Percentiles rank a stretch among this genome's conserved stretches.
Evolutionary conservation across 2,113 vertebrate genomes (phyloP).

Genomic region (Plotosus lineatus): DNA sequence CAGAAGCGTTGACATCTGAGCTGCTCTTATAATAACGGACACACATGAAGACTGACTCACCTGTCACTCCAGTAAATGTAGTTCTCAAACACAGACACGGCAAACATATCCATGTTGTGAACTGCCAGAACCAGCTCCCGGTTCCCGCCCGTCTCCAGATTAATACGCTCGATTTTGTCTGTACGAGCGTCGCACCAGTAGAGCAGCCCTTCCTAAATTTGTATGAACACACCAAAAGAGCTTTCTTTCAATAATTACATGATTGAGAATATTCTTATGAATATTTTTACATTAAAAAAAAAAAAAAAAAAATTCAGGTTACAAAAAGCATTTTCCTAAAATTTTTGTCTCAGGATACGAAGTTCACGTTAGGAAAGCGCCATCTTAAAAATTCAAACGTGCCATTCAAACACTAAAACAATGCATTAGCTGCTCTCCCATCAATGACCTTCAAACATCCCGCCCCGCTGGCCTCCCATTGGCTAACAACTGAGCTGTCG

Average conservation of each 20-base stretch:
- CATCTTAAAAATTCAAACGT: too few species aligned
- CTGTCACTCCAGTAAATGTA: conserved; percentile 98
- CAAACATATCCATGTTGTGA: conserved; percentile 99
- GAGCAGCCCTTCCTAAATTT: conserved; percentile 82
- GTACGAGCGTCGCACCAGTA: conserved; percentile 97
- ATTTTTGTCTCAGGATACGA: too few species aligned
- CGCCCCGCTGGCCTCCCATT: too few species aligned
- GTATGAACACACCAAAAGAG: not conserved
- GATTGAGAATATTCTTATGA: not conserved
- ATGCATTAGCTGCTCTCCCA: too few species aligned
- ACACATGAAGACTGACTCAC: conserved; percentile 60
- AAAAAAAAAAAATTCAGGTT: too few species aligned
- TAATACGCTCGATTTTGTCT: conserved; percentile 92
- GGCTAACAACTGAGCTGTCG: too few species aligned
- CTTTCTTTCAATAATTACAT: not conserved
- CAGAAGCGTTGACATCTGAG: not conserved
- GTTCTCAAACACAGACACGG: conserved; percentile 92
- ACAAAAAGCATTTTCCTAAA: too few species aligned
- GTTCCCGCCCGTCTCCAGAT: conserved; percentile 91
- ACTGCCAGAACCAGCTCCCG: conserved; percentile 87
- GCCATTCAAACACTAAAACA: too few species aligned
- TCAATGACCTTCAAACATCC: too few species aligned
- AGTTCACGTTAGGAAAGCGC: too few species aligned
- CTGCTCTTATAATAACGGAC: not conserved
- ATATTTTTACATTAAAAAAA: not conserved